These are phyloP conservation scores for Cyclopterus lumpus DNA, from an alignment of 2,797 vertebrate genomes.

Conservation along the genomic window DNA sequence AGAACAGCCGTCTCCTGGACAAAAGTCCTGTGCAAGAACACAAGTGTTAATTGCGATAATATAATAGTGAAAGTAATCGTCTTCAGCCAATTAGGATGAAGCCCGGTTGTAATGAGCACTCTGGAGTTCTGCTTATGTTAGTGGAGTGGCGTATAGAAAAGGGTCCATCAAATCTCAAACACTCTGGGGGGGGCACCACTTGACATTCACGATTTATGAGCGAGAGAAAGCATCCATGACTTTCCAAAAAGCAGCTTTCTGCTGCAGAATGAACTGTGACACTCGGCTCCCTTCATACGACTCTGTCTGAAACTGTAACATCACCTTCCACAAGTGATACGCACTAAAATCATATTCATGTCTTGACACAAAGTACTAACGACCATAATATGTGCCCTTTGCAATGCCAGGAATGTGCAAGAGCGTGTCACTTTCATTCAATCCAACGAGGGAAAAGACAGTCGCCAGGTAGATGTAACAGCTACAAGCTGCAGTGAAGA, in stretches of 20 bases:
- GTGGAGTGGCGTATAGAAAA: not conserved
- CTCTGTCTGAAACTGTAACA: constrained; percentile 21
- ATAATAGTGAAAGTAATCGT: not conserved
- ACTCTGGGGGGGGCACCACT: not conserved
- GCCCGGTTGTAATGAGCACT: constrained; percentile 4
- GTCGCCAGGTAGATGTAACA: constrained; percentile 45
- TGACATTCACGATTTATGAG: not conserved
- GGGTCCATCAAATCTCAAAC: constrained; percentile 9
- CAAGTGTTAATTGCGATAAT: not conserved
- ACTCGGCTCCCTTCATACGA: not conserved
- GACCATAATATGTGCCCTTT: constrained; percentile 32
- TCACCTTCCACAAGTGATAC: constrained; percentile 12
- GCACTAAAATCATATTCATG: constrained; percentile 20
- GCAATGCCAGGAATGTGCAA: constrained; percentile 17
- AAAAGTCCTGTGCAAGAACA: not conserved
- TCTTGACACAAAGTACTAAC: constrained; percentile 20
- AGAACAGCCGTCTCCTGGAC: not conserved
- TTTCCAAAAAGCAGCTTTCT: not conserved
- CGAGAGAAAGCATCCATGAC: constrained; percentile 5
- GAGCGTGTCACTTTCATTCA: constrained; percentile 12
- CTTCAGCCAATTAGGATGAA: constrained; percentile 22
- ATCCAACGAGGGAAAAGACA: constrained; percentile 15
- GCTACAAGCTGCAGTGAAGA: constrained; percentile 41
- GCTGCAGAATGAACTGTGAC: constrained; percentile 5
- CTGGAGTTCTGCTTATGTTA: constrained; percentile 21